These are phyloP conservation scores for Heliangelus exortis DNA, from an alignment of 2,797 vertebrate genomes.

Conservation along the genomic window DNA sequence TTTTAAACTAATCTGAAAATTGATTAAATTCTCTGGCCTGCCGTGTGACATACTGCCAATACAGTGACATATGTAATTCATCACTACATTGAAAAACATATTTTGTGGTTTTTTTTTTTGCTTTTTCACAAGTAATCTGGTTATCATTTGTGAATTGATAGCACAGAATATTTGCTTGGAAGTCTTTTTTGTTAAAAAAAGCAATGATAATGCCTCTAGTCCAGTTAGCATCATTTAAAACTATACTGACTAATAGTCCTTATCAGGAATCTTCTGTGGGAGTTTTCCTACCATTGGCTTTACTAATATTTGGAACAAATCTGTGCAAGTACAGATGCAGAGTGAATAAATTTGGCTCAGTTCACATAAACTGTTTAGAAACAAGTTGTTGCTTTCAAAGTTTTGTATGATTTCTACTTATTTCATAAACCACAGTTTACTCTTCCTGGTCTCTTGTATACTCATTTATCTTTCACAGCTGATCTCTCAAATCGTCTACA, in stretches of 20 bases:
- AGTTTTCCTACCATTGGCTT: not conserved
- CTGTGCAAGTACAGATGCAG: not conserved
- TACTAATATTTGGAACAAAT: not conserved
- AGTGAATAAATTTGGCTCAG: not conserved
- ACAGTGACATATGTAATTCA: not conserved
- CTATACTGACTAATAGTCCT: not conserved
- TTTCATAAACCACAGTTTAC: not conserved
- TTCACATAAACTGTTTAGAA: slow-evolving; percentile 24
- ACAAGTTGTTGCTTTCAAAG: not conserved
- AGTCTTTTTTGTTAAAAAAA: not conserved
- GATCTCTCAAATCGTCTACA: not conserved
- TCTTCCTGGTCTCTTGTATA: not conserved
- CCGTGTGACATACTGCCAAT: not conserved
- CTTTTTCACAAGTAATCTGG: not conserved
- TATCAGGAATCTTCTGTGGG: not conserved
- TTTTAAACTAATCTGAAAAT: not conserved
- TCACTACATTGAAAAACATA: not conserved
- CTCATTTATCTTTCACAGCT: not conserved
- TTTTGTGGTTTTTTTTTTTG: not conserved
- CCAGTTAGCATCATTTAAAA: not conserved
- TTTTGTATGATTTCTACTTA: not conserved
- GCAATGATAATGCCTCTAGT: not conserved
- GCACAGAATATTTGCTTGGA: not conserved
- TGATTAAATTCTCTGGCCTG: not conserved
- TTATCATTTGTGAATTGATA: not conserved